A percentile compares a stretch with the other conserved stretches of the same genome.
Evolutionary conservation across 2,113 vertebrate genomes (phyloP).

Genomic region (Aspidoscelis tigris): DNA sequence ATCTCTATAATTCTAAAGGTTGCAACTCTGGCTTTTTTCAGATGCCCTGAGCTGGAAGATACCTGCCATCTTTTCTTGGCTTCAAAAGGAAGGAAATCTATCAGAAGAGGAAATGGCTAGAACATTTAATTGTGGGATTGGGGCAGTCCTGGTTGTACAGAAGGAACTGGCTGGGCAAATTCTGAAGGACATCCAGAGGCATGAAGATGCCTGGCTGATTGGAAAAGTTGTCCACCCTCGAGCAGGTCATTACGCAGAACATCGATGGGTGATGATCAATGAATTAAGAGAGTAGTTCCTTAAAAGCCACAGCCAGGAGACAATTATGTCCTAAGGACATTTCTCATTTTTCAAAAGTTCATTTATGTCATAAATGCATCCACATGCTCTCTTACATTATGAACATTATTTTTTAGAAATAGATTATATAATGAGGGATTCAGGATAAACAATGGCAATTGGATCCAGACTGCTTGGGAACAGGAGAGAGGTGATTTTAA

Average conservation of each 20-base stretch:
- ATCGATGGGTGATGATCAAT: background rate
- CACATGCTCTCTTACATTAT: background rate
- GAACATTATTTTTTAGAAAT: background rate
- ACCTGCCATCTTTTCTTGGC: constrained; percentile 90
- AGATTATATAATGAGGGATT: background rate
- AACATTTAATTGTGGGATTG: constrained; percentile 96
- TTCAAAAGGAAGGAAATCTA: constrained; percentile 85
- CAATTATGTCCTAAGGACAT: background rate
- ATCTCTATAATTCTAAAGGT: constrained; percentile 3
- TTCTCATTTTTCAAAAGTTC: background rate
- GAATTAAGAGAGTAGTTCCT: background rate
- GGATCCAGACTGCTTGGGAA: too few species aligned
- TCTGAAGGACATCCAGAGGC: constrained; percentile 78
- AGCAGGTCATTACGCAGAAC: constrained; percentile 73
- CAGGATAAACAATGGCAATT: background rate
- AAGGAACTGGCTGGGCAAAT: constrained; percentile 78
- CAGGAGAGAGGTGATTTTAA: too few species aligned
- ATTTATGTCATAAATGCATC: background rate
- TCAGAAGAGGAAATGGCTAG: constrained; percentile 91
- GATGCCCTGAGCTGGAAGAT: constrained; percentile 90
- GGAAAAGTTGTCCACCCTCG: constrained; percentile 80
- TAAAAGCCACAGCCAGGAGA: background rate
- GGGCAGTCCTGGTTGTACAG: constrained; percentile 85
- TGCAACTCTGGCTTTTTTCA: constrained; percentile 61
- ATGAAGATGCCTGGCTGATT: constrained; percentile 87